These are phyloP conservation scores for Eclectus roratus DNA, from an alignment of 2,113 vertebrate species.

Conservation along the genomic window DNA sequence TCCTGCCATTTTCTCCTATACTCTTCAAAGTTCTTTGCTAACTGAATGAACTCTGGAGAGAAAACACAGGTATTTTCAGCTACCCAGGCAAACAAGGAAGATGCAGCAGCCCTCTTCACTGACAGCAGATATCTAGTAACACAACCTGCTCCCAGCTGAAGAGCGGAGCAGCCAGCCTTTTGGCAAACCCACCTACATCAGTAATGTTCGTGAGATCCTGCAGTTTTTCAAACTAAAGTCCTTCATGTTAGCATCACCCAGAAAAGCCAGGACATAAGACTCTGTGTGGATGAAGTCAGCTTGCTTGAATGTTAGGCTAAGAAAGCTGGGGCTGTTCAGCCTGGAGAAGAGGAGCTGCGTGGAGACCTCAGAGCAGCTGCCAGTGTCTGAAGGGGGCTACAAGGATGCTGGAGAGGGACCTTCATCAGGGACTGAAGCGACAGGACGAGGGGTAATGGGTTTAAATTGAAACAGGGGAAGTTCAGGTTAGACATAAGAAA, in stretches of 20 bases:
- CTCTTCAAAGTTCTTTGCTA: slow-evolving; percentile 90
- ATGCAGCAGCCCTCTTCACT: neutral
- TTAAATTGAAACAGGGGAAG: neutral
- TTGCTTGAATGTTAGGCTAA: neutral
- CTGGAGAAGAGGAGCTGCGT: neutral
- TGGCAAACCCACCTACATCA: neutral
- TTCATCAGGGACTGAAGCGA: neutral
- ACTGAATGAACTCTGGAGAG: slow-evolving; percentile 88
- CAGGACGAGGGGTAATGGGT: neutral
- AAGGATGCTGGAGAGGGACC: neutral
- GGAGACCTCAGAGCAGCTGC: neutral
- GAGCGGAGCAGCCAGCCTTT: neutral
- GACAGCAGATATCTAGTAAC: neutral
- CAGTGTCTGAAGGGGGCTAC: neutral
- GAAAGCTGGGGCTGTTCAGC: neutral
- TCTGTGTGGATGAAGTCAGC: accelerated
- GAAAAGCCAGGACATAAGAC: accelerated
- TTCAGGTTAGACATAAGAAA: neutral
- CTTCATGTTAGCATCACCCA: neutral
- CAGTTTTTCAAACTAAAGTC: neutral
- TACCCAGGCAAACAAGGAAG: neutral
- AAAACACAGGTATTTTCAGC: accelerated
- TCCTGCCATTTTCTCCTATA: slow-evolving; percentile 84
- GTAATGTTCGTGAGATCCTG: neutral
- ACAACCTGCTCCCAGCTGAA: neutral